Base-by-base conservation (phyloP, 2,888 invertebrate genomes). In the Lycophotia porphyrea region DNA sequence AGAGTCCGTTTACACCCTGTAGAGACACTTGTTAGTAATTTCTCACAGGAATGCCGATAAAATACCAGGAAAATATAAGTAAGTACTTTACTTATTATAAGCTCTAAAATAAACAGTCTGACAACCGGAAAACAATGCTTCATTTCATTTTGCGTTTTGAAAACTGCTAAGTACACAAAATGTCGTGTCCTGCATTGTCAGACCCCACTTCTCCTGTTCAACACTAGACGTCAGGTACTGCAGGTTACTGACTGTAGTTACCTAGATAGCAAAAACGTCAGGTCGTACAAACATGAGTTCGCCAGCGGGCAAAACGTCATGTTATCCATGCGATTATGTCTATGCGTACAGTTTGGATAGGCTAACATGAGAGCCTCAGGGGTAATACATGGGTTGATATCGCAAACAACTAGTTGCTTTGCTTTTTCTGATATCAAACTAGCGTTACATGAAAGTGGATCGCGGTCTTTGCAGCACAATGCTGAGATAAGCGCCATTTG, bases 241-340 rank as follows among this genome's bases (percentile, higher is more conserved):
- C 18, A 27, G 27, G n/a, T 2, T 2, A 15, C 52, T 11, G 11
- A 52, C 5, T 15, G 55, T 55, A n/a, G n/a, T n/a, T 58, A 58
- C 18, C 2, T 58, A 31, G 58, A 31, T 8, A 61, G 13, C 36
- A 9, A 47, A 36, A 7, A n/a, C 5, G 15, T 27, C 5, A 39
- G 47, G 8, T 58, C 8, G n/a, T 34, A 27, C 31, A 60, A 76
- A 42, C 24, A 55, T 3, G 1, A 9, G 36, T 58, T 11, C 47
- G 66, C 66, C 77, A 5, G 47, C 21, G 58, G 76, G 34, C n/a
- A 63, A 75, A 74, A 11, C 8, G 39, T 66, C 58, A 47, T 66
- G 47, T 60, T 66, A 76, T 66, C 77, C 49, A 42, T 39, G 58
- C 58, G 77, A 77, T 77, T 76, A 77, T 34, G n/a, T 39, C 58